Evolutionary conservation across 2,888 invertebrate species (phyloP), one percentile per base, ranked within the genome.

Genomic region (Nomada lathburiana): DNA sequence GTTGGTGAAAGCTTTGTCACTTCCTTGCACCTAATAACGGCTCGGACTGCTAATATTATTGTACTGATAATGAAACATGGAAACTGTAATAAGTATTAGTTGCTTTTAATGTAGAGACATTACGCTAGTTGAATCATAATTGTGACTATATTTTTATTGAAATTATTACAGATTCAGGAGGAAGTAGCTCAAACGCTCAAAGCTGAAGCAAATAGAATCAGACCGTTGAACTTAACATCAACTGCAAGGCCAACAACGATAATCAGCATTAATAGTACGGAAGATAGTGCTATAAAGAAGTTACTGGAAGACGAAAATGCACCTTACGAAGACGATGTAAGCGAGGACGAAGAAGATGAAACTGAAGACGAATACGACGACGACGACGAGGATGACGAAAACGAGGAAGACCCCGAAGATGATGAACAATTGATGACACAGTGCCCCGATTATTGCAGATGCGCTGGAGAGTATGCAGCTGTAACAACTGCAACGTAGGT

Each of bases 361-460:
- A 29, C 0, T 29, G 91, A 90, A 2, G 88, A 87, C 7, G 23
- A 82, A 83, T 91, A 84, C 16, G 91, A 91, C 1, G 90, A 90
- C 7, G 88, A 87, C 0, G 89, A 88, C 7, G 85, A 86, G 0
- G 86, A 90, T 0, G 86, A 87, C 23, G 87, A 88, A 3, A 85
- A 84, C 11, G 89, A 88, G 5, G 88, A 89, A 7, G 89, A 89
- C 11, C 79, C 88, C 44, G 87, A 88, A 1, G 90, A 91, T 36
- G 91, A 93, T 5, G 93, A 92, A 70, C 90, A 91, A 60, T 80
- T 91, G 5, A 85, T 90, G 87, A 87, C 89, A 2, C 88, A 92
- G 23, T 94, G 94, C 70, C 94, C 94, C 20, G 88, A 90, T 80
- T 91, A 91, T 57, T 94, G 94, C 76, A 90, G 87, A 69, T 94